Conservation (phyloP, 2,888 invertebrate genomes). For the Sinopyrophorus schimmeli region DNA sequence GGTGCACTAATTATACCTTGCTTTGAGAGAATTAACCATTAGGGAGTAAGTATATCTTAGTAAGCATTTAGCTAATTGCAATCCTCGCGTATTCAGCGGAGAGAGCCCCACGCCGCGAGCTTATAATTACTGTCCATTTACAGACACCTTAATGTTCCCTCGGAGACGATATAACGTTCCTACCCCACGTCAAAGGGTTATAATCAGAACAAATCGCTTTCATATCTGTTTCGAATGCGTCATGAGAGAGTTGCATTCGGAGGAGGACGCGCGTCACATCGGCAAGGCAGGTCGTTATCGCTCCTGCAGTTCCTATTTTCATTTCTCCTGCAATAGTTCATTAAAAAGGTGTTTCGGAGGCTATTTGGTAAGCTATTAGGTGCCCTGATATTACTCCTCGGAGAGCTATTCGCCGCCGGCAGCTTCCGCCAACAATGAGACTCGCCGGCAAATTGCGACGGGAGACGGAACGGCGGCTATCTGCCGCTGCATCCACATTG, state of each 20-base stretch:
- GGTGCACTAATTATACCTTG: conserved; percentile 31
- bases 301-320: conserved; percentile 54
- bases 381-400: conserved; percentile 59
- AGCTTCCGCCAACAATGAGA: conserved; percentile 57
- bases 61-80: conserved; percentile 46
- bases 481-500: conserved; percentile 20
- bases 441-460: conserved; percentile 39
- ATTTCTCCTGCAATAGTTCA: conserved; percentile 65
- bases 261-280: conserved; percentile 20
- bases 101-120: conserved; percentile 27
- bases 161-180: conserved; percentile 31
- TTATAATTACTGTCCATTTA: conserved; percentile 41
- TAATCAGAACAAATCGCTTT: conserved; percentile 29
- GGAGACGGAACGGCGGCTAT: conserved; percentile 31
- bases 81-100: conserved; percentile 30
- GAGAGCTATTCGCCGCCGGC: conserved; percentile 57
- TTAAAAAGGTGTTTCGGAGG: conserved; percentile 75
- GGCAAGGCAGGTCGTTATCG: conserved; percentile 28
- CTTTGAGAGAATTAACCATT: conserved; percentile 41
- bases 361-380: conserved; percentile 72
- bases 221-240: conserved; percentile 17
- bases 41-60: conserved; percentile 44
- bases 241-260: conserved; percentile 12
- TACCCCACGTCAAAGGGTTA: conserved; percentile 32
- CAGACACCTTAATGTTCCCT: conserved; percentile 39